Base-by-base conservation (phyloP, 2,797 vertebrate genomes). In the Malurus splendens region DNA sequence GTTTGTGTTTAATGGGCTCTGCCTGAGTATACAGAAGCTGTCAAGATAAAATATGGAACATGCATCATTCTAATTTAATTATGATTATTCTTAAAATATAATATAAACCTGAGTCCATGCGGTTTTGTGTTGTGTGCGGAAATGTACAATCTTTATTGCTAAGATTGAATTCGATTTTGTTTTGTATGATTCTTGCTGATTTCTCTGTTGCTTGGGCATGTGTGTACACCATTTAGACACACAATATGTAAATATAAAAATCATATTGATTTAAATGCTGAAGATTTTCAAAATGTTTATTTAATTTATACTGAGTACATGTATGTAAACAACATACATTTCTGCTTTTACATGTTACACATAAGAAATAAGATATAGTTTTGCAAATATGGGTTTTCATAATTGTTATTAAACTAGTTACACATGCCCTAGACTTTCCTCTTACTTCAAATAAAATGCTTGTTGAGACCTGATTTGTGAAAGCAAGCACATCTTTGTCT, bases 1-100 rank as follows among this genome's bases (percentile, higher is more conserved):
- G 89, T 94, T 95, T 96, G 81, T 74, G 71, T 97, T 94, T 96
- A 95, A 95, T 96, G 93, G 90, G 82, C 89, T 95, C 85, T 95
- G 89, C 93, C 92, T 96, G 92, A 95, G 83, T 95, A 92, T 96
- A 94, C 87, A 94, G 90, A 90, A 96, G 78, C 94, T 97, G 94
- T 96, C 96, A 95, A 94, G 94, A 94, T 96, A 95, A 96, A 97
- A 96, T 94, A 95, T 87, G 55, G 92, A 96, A 94, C 90, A 96
- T 96, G 67, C 83, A 94, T 96, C 90, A 96, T 95, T 96, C 87
- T 94, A 96, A 97, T 95, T 97, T 95, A 97, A 96, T 97, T 97
- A 96, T 60, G 84, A 82, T 95, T 95, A 82, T 83, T 80, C 50
- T 87, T 90, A 89, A 94, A 96, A 95, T 89, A 91, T 82, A 67